These are phyloP conservation scores for Vesta saturnalis DNA, from an alignment of 2,888 invertebrate genomes.

Conservation along the genomic window DNA sequence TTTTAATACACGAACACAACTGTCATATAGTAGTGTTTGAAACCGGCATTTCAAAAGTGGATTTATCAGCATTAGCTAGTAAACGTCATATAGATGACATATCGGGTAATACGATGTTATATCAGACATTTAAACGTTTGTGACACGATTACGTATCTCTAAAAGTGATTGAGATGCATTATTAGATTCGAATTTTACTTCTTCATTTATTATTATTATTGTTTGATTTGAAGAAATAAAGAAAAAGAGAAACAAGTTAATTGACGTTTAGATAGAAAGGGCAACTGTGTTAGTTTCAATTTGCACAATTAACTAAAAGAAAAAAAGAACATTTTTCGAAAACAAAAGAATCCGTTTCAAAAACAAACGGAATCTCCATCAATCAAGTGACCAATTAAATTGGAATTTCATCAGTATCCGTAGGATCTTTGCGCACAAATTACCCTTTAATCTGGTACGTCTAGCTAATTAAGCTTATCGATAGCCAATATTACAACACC, in stretches of 20 bases:
- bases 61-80: conserved; percentile 33
- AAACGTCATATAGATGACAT: conserved; percentile 30
- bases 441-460: conserved; percentile 47
- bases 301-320: conserved; percentile 1
- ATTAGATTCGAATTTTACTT: neutral
- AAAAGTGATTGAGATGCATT: neutral
- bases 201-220: neutral
- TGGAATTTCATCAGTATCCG: conserved; percentile 25
- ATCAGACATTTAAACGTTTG: conserved; percentile 13
- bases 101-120: conserved; percentile 24
- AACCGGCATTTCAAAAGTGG: conserved; percentile 28
- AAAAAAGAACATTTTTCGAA: conserved; percentile 13
- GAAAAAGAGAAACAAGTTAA: neutral
- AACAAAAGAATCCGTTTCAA: conserved; percentile 31
- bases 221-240: neutral
- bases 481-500: conserved; percentile 45
- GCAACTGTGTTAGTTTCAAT: neutral
- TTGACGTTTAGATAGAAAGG: neutral
- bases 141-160: conserved; percentile 9
- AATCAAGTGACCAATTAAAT: conserved; percentile 38
- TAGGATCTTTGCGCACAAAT: conserved; percentile 35
- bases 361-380: conserved; percentile 35
- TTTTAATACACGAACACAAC: neutral
- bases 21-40: conserved; percentile 24
- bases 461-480: conserved; percentile 48